A percentile compares a stretch with the other conserved stretches of the same genome.
phyloP scores from a whole-genome alignment of 2,113 vertebrate species.

The Sebastes fasciatus region DNA sequence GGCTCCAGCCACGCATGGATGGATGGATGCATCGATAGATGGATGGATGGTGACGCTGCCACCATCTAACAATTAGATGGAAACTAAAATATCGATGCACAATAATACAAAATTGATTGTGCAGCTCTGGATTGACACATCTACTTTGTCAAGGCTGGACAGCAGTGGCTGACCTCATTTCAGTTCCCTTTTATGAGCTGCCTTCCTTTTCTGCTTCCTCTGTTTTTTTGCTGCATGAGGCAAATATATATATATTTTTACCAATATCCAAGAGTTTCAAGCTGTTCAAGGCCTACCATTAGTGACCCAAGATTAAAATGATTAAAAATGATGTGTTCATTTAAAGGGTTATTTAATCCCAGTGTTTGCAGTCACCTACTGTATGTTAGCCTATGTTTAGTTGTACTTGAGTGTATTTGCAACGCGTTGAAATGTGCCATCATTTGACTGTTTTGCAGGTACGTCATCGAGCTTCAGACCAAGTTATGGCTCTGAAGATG shows the following conservation, averaged over 20 bases:
- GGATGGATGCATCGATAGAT: not conserved
- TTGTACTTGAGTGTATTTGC: not conserved
- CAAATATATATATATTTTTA: not conserved
- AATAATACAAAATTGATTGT: slow-evolving; percentile 60
- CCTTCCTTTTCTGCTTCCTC: slow-evolving; percentile 32
- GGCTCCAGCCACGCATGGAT: slow-evolving; percentile 18
- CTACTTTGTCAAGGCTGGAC: slow-evolving; percentile 45
- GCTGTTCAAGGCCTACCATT: not conserved
- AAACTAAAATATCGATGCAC: slow-evolving; percentile 42
- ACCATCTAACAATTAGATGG: slow-evolving; percentile 33
- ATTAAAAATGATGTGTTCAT: not conserved
- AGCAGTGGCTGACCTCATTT: slow-evolving; percentile 64
- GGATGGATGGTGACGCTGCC: not conserved
- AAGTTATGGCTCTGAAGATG: slow-evolving; percentile 99
- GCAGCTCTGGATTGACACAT: slow-evolving; percentile 38
- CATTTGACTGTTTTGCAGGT: slow-evolving; percentile 84
- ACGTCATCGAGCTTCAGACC: slow-evolving; percentile 92
- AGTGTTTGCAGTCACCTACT: not conserved
- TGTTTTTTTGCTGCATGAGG: not conserved
- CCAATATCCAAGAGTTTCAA: too few species aligned
- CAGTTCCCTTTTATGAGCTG: slow-evolving; percentile 38
- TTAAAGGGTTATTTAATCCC: not conserved
- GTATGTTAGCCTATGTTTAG: not conserved
- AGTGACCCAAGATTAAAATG: not conserved
- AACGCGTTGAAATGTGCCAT: not conserved